Conservation (phyloP, 2,113 vertebrate genomes). For the Centropristis striata region DNA sequence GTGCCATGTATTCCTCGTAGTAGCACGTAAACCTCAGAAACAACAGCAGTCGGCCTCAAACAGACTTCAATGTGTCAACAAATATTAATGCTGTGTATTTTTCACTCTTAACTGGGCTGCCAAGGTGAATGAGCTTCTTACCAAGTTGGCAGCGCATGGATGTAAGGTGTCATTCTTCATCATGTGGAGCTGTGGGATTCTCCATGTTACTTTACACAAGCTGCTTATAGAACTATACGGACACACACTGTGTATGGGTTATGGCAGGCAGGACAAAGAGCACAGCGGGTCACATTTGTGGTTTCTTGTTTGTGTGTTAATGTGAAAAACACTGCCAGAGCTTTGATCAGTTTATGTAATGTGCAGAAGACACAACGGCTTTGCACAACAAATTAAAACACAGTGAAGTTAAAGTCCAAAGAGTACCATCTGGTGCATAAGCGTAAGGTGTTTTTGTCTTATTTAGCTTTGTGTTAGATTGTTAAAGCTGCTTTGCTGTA, state of each 20-base stretch:
- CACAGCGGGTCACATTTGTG: background rate
- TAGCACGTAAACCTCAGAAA: slow-evolving; percentile 35
- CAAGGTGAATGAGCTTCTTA: slow-evolving; percentile 40
- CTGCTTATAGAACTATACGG: background rate
- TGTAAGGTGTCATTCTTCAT: slow-evolving; percentile 22
- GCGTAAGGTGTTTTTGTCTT: background rate
- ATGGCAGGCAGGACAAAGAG: background rate
- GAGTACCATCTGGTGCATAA: background rate
- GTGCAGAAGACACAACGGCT: background rate
- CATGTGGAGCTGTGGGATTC: background rate
- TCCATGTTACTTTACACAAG: background rate
- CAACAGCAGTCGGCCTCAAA: slow-evolving; percentile 48
- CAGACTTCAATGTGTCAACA: slow-evolving; percentile 56
- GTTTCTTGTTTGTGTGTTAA: background rate
- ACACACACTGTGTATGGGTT: background rate
- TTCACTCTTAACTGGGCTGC: slow-evolving; percentile 39
- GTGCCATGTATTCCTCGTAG: slow-evolving; percentile 29
- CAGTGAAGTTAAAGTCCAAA: background rate
- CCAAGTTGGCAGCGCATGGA: slow-evolving; percentile 8
- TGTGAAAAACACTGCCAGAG: background rate
- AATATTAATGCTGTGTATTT: slow-evolving; percentile 41
- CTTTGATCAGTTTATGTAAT: background rate
- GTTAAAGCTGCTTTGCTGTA: background rate
- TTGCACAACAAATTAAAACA: background rate
- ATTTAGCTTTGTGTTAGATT: background rate